Conservation (phyloP, 2,888 invertebrate species). For the Cryptus viduatorius region DNA sequence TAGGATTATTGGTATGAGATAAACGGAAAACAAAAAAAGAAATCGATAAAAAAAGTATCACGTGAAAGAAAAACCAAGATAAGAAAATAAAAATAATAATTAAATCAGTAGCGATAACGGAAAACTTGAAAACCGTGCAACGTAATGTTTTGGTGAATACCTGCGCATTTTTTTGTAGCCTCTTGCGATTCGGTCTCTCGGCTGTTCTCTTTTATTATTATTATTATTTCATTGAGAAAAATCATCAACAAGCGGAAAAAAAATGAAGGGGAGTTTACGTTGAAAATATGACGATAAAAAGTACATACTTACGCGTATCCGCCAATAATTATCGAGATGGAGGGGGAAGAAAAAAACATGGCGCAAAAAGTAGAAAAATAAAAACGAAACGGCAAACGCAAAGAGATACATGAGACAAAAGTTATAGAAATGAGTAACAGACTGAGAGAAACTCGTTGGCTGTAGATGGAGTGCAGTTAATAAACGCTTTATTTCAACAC, state of each 20-base stretch:
- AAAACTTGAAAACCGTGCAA: conserved; percentile 81
- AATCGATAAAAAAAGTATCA: conserved; percentile 56
- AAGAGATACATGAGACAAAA: conserved; percentile 51
- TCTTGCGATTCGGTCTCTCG: conserved; percentile 51
- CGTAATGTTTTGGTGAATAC: conserved; percentile 72
- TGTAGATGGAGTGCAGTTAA: conserved; percentile 62
- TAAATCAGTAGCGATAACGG: conserved; percentile 70
- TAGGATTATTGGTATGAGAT: conserved; percentile 55
- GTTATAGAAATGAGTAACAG: conserved; percentile 55
- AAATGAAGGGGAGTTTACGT: conserved; percentile 45
- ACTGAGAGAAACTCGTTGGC: conserved; percentile 50
- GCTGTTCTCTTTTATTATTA: conserved; percentile 26
- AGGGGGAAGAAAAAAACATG: conserved; percentile 19
- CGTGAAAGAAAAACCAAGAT: conserved; percentile 58
- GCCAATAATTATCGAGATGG: conserved; percentile 43
- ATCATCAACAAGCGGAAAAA: conserved; percentile 54
- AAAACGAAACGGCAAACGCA: conserved; percentile 45
- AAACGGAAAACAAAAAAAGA: conserved; percentile 3
- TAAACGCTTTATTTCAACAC: conserved; percentile 55
- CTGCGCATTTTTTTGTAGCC: conserved; percentile 63
- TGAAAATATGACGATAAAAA: conserved; percentile 41
- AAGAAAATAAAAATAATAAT: conserved; percentile 66
- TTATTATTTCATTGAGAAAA: conserved; percentile 35
- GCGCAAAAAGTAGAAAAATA: conserved; percentile 30
- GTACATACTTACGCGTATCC: conserved; percentile 53